Evolutionary conservation across 1,140 invertebrate genomes (phyloP), one percentile per base, ranked within the genome.

Genomic region (Piezodorus guildinii): DNA sequence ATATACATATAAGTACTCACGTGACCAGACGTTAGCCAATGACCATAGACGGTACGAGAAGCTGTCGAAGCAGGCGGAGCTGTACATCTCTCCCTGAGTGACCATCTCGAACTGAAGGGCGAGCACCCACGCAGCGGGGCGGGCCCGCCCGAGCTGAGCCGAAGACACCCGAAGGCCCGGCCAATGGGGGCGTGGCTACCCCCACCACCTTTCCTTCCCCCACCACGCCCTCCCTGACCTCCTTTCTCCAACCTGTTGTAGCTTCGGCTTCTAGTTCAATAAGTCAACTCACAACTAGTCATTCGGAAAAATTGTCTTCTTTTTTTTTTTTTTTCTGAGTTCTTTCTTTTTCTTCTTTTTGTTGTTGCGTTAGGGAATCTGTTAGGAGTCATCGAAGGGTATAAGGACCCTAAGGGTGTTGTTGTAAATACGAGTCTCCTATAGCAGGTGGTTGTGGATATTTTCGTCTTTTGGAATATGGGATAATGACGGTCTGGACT

Each of bases 11-110:
- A 80, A 77, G 46, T 56, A 56, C 52, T 82, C 81, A 74, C 79
- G 82, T 76, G 80, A 81, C 81, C 82, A 84, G 65, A 83, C 80
- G 77, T 83, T 83, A 75, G 83, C 83, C 73, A 84, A 77, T 76
- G 80, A 83, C 83, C 83, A 84, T 71, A 84, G 78, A 70, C 82
- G 77, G 76, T 83, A 84, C 73, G 81, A 83, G 76, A 83, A 84
- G 74, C 81, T 83, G 76, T 83, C 80, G 76, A 81, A 82, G 76
- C 79, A 81, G 14, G 65, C 58, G 3, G 68, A 45, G 19, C 65
- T 30, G 77, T 80, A 83, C 81, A 83, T 82, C 75, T 75, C 78
- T 77, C 78, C 79, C 74, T 81, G 78, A 77, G 80, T 81, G 75
- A 83, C 81, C 80, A 83, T 82, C 76, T 77, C 80, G 76, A 74